These are phyloP conservation scores for Argynnis bischoffii DNA, from an alignment of 2,888 invertebrate genomes.

Conservation along the genomic window DNA sequence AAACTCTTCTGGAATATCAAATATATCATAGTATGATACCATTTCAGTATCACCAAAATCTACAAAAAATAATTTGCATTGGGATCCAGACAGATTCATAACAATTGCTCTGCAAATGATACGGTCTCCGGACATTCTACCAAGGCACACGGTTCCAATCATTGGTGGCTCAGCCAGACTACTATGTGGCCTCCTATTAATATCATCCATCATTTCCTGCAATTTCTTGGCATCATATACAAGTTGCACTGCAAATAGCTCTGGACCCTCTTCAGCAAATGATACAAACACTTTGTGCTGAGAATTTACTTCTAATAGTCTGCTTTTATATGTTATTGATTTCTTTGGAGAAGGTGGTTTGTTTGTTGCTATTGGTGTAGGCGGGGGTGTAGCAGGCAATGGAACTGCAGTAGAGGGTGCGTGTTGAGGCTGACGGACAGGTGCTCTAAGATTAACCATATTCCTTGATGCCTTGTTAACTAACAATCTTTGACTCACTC, in stretches of 20 bases:
- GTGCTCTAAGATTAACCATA: slow-evolving; percentile 62
- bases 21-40: slow-evolving; percentile 87
- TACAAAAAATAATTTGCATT: slow-evolving; percentile 90
- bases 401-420: slow-evolving; percentile 37
- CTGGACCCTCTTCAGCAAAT: slow-evolving; percentile 90
- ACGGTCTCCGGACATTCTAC: slow-evolving; percentile 86
- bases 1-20: slow-evolving; percentile 88
- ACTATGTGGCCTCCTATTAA: slow-evolving; percentile 84
- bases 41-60: slow-evolving; percentile 91
- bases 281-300: slow-evolving; percentile 88
- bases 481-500: slow-evolving; percentile 63
- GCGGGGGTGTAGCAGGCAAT: slow-evolving; percentile 41
- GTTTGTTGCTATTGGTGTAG: slow-evolving; percentile 40
- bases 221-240: slow-evolving; percentile 83
- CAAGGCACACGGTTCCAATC: slow-evolving; percentile 90
- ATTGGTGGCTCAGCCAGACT: slow-evolving; percentile 86
- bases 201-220: slow-evolving; percentile 86
- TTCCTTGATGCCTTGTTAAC: slow-evolving; percentile 64
- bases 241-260: slow-evolving; percentile 89
- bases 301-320: slow-evolving; percentile 69
- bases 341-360: slow-evolving; percentile 67
- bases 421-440: slow-evolving; percentile 63
- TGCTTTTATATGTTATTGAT: slow-evolving; percentile 79
- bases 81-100: slow-evolving; percentile 86
- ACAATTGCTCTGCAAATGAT: slow-evolving; percentile 89